A percentile compares a stretch with the other conserved stretches of the same genome.
phyloP scores from a whole-genome alignment of 1,140 invertebrate species.

The Heliconius eleuchia region DNA sequence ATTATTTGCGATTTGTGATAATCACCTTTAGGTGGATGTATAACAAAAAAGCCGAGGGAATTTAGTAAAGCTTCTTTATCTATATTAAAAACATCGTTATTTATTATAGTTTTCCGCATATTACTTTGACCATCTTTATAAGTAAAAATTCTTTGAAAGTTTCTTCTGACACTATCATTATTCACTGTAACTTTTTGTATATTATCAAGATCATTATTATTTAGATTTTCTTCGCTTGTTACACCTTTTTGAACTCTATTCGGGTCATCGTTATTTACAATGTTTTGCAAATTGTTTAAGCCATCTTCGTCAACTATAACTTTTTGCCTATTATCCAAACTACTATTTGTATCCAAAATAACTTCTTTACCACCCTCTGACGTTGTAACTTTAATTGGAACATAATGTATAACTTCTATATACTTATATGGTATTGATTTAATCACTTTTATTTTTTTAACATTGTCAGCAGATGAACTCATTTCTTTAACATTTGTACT shows the following conservation, averaged over 20 bases:
- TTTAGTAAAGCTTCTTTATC: not conserved
- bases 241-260: not conserved
- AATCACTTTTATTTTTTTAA: not conserved
- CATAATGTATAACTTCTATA: conserved; percentile 2
- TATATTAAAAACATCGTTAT: not conserved
- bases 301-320: not conserved
- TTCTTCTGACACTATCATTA: not conserved
- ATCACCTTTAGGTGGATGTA: not conserved
- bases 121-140: not conserved
- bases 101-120: not conserved
- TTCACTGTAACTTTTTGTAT: not conserved
- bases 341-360: not conserved
- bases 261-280: not conserved
- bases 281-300: not conserved
- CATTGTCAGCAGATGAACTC: not conserved
- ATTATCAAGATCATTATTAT: not conserved
- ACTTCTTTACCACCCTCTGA: not conserved
- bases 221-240: not conserved
- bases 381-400: not conserved
- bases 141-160: not conserved
- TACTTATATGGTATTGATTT: conserved; percentile 5
- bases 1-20: not conserved
- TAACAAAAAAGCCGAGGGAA: not conserved
- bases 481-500: conserved; percentile 7
- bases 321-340: not conserved